Conservation (phyloP, 1,140 invertebrate species). For the Zaprionus davidi region DNA sequence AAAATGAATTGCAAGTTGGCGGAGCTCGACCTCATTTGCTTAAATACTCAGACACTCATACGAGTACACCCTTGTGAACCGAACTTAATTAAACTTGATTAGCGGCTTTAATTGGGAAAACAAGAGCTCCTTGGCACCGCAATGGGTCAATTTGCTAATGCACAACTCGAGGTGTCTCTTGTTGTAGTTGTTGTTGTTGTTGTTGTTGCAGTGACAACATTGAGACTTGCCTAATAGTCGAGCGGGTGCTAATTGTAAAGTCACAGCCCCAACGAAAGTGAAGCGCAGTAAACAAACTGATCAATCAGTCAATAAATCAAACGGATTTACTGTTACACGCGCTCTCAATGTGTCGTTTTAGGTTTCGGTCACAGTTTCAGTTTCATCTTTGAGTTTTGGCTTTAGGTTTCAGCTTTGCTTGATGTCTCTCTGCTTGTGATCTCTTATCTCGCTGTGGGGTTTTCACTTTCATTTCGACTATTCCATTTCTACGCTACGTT, state of each 20-base stretch:
- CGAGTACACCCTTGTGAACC: background rate
- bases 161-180: too few species aligned
- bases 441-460: slow-evolving; percentile 27
- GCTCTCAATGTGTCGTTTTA: slow-evolving; percentile 24
- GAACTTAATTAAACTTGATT: slow-evolving; percentile 9
- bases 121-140: slow-evolving; percentile 20
- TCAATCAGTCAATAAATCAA: slow-evolving; percentile 34
- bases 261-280: slow-evolving; percentile 35
- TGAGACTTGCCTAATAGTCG: slow-evolving; percentile 27
- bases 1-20: background rate
- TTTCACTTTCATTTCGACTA: slow-evolving; percentile 42
- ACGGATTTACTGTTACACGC: slow-evolving; percentile 7
- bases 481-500: slow-evolving; percentile 6
- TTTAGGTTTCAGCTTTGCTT: background rate
- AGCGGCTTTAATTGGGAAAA: slow-evolving; percentile 8
- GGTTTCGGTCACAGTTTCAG: slow-evolving; percentile 6
- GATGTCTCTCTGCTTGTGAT: slow-evolving; percentile 1
- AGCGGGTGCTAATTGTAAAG: slow-evolving; percentile 40
- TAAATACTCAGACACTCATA: background rate
- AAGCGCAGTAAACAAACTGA: slow-evolving; percentile 17
- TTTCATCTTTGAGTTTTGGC: background rate
- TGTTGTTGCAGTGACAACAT: slow-evolving; percentile 10
- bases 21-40: background rate
- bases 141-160: slow-evolving; percentile 3
- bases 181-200: background rate